Evolutionary conservation across 2,797 vertebrate genomes (phyloP), one percentile per base, ranked within the genome.

Genomic region (Rhadinocentrus ornatus): DNA sequence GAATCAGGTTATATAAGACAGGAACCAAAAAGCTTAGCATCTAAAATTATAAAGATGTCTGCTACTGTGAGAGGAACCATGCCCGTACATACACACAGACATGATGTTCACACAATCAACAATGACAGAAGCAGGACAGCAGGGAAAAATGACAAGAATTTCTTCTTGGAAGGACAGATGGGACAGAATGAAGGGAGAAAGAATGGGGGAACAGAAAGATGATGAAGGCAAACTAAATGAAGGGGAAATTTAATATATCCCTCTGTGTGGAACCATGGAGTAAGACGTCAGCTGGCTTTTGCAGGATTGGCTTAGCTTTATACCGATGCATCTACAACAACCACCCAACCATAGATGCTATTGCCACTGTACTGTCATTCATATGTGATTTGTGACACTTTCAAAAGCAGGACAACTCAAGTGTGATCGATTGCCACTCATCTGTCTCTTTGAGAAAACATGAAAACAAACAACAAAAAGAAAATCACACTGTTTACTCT

Each of bases 1-100:
- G 71, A 85, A 82, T 85, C 35, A 35, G 66, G 62, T 85, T 85
- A 85, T 85, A 85, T 73, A 70, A 83, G 65, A 74, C 18, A 24
- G 66, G 29, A 61, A 69, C 64, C 65, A 20, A 79, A 41, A 56
- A 77, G 70, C 60, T 12, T 35, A 70, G 73, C 69, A 77, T 67
- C 54, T 73, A 66, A 50, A 22, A 69, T 58, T 80, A 78, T 76
- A 87, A 81, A 86, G 80, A 34, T 68, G 82, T 81, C 78, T 76
- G 67, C 55, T 68, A 66, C 29, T 56, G 55, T 18, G 46, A 79
- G 63, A 39, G 24, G 44, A 62, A 32, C 62, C 41, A 41, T 5
- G 13, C 32, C 37, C 4, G 13, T 27, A 24, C n/a, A 24, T 6
- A 59, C 41, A 71, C 41, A 16, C 24, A 41, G 15, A 41, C 54